Conservation (phyloP, 2,797 vertebrate species). For the Poecilia gillii region DNA sequence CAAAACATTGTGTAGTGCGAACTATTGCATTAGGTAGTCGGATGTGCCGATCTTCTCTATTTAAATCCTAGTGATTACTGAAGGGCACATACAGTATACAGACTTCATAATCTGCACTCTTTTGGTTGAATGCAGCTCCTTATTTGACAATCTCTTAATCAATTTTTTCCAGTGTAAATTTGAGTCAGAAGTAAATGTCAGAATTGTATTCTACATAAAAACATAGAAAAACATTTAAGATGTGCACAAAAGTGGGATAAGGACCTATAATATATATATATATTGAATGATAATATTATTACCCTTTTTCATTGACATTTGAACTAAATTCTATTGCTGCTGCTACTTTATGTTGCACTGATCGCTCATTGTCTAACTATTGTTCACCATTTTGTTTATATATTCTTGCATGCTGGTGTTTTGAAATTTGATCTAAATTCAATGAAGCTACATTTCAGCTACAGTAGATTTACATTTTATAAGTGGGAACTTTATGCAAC, state of each 20-base stretch:
- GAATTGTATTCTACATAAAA: background rate
- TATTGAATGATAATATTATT: background rate
- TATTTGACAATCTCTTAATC: background rate
- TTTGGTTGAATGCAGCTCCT: background rate
- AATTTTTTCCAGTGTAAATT: background rate
- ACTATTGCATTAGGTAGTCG: too few relatives aligned
- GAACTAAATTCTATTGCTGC: background rate
- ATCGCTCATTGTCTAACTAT: background rate
- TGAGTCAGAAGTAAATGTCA: background rate
- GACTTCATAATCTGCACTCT: too few relatives aligned
- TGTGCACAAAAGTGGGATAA: background rate
- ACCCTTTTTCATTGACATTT: background rate
- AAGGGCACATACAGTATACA: too few relatives aligned
- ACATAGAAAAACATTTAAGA: background rate
- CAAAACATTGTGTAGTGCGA: too few relatives aligned
- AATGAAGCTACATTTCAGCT: background rate
- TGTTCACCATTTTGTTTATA: background rate
- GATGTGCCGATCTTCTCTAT: too few relatives aligned
- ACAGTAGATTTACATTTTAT: background rate
- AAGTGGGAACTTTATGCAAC: background rate
- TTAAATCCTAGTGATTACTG: too few relatives aligned
- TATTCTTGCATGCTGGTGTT: background rate
- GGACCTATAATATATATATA: background rate
- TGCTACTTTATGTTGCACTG: background rate
- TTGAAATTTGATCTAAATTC: background rate